Conservation (phyloP, 2,113 vertebrate species). For the Amphiprion ocellaris region DNA sequence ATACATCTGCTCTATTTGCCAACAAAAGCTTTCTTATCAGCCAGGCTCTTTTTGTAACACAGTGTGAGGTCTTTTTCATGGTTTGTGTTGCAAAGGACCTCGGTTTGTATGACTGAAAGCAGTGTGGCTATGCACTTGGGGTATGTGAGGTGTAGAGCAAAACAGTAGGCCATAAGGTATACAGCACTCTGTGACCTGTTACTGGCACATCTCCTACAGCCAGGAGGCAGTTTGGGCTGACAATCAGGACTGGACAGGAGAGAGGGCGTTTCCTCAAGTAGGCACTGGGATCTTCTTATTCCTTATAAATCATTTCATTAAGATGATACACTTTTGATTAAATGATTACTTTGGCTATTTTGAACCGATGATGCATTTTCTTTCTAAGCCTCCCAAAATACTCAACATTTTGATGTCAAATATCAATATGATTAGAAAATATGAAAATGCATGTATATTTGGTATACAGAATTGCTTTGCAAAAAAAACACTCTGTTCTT, state of each 20-base stretch:
- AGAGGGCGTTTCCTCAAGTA: constrained; percentile 56
- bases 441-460: too few relatives aligned
- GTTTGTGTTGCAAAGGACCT: constrained; percentile 17
- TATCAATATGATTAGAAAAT: too few relatives aligned
- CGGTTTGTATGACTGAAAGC: constrained; percentile 57
- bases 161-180: constrained; percentile 62
- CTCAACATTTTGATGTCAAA: too few relatives aligned
- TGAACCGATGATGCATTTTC: too few relatives aligned
- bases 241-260: constrained; percentile 49
- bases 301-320: constrained; percentile 39
- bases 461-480: too few relatives aligned
- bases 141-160: constrained; percentile 53
- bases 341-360: background rate
- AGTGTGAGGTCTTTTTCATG: too few relatives aligned
- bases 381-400: too few relatives aligned
- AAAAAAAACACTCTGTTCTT: too few relatives aligned
- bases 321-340: constrained; percentile 31
- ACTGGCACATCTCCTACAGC: constrained; percentile 39
- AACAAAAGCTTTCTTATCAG: too few relatives aligned
- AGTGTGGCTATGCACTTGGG: constrained; percentile 57
- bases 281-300: constrained; percentile 39
- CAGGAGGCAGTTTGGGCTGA: constrained; percentile 43
- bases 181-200: constrained; percentile 33
- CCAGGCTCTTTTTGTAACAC: too few relatives aligned
- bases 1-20: too few relatives aligned